These are phyloP conservation scores for Drosophila hydei DNA, from an alignment of 1,140 invertebrate genomes.

Conservation along the genomic window DNA sequence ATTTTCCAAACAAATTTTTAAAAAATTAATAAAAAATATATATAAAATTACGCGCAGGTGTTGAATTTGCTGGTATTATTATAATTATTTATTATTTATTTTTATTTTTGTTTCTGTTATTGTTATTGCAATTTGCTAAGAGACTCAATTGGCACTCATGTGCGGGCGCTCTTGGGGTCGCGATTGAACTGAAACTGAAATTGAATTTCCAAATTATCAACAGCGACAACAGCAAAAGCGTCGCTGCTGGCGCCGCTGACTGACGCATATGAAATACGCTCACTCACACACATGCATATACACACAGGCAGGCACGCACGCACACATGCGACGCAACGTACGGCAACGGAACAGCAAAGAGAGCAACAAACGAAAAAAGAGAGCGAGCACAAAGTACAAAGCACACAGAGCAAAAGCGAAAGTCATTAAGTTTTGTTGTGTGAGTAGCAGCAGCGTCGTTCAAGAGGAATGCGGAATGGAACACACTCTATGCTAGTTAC, in stretches of 20 bases:
- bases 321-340: conserved; percentile 11
- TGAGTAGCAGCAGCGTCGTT: conserved; percentile 27
- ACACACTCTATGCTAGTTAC: conserved; percentile 4
- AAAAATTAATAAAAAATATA: conserved; percentile 23
- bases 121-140: conserved; percentile 29
- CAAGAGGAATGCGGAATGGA: conserved; percentile 34
- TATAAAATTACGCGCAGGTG: conserved; percentile 25
- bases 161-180: conserved; percentile 67
- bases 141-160: conserved; percentile 28
- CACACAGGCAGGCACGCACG: background rate
- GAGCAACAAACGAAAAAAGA: conserved; percentile 6
- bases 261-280: conserved; percentile 19
- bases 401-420: conserved; percentile 37
- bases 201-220: conserved; percentile 56
- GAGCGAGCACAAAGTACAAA: conserved; percentile 13
- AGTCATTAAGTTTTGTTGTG: conserved; percentile 31
- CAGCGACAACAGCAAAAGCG: conserved; percentile 33
- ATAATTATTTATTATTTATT: conserved; percentile 16
- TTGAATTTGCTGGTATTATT: conserved; percentile 17
- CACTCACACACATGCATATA: background rate
- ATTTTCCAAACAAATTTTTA: conserved; percentile 10
- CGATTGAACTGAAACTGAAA: conserved; percentile 64
- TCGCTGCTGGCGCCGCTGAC: conserved; percentile 14
- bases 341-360: conserved; percentile 33
- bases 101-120: conserved; percentile 22